These are phyloP conservation scores for Lucifuga dentata DNA, from an alignment of 2,113 vertebrate genomes.

Conservation along the genomic window DNA sequence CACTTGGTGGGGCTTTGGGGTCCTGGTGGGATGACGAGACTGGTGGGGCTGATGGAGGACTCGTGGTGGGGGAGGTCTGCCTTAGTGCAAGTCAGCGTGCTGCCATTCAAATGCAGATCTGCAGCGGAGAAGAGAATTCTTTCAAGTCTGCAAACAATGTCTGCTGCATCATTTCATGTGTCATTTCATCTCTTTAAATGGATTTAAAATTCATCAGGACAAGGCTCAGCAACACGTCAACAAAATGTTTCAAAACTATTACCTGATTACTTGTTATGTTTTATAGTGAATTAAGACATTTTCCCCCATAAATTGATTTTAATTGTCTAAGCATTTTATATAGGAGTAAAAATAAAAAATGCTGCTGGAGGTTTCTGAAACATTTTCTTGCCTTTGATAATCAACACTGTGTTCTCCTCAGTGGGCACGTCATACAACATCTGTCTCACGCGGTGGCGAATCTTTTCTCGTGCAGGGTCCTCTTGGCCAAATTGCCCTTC, in stretches of 20 bases:
- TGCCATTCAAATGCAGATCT: slow-evolving; percentile 78
- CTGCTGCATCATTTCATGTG: too few relatives aligned
- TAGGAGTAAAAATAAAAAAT: too few relatives aligned
- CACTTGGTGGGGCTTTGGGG: slow-evolving; percentile 68
- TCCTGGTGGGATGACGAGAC: slow-evolving; percentile 51
- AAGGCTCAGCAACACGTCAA: too few relatives aligned
- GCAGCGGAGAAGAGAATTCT: slow-evolving; percentile 25
- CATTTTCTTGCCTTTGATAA: slow-evolving; percentile 62
- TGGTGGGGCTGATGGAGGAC: slow-evolving; percentile 52
- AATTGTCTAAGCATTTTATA: too few relatives aligned
- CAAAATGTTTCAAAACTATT: too few relatives aligned
- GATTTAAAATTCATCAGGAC: too few relatives aligned
- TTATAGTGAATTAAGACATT: too few relatives aligned
- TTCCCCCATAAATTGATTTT: too few relatives aligned
- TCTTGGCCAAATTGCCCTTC: slow-evolving; percentile 54
- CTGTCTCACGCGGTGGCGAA: slow-evolving; percentile 76
- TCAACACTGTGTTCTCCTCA: slow-evolving; percentile 35
- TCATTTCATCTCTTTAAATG: too few relatives aligned
- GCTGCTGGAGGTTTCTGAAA: background rate
- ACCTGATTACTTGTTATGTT: too few relatives aligned
- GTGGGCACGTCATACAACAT: slow-evolving; percentile 71
- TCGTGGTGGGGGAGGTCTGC: slow-evolving; percentile 69
- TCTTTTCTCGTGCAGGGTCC: slow-evolving; percentile 75
- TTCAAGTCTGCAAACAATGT: too few relatives aligned
- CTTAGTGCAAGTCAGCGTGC: slow-evolving; percentile 52